Base-by-base conservation (phyloP, 2,113 vertebrate genomes). In the Corydoras maculifer region DNA sequence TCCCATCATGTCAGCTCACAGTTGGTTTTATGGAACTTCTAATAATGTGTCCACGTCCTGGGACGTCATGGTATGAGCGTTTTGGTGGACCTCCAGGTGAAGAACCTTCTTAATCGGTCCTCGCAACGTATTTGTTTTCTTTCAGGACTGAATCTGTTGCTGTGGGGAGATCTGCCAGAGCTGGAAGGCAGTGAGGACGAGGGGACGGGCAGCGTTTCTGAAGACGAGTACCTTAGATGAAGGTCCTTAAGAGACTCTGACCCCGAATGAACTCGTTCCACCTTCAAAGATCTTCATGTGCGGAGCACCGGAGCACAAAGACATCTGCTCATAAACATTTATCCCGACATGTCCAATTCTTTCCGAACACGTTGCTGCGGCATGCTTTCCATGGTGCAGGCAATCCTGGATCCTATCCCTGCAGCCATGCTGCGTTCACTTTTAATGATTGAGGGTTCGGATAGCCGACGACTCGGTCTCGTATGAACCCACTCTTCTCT, bases 151-250 rank as follows among this genome's bases (percentile, higher is more conserved):
- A 93, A 97, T 70, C 83, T 93, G 5, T 85, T 99, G 75, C 90
- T 98, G 58, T 99, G 96, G 97, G 94, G 94, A 70, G 93, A 97
- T 72, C 89, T 99, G 75, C 93, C 96, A 30, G 96, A 96, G 59
- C 80, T 91, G 81, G 95, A 98, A 68, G 94, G 93, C 57, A 91
- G 82, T 53, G 82, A 93, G 54, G 91, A 92, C 1, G 94, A 93
- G 85, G 93, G 92, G 30, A 51, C 66, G 0, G 87, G 88, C 82
- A 88, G 86, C 76, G 79, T 83, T 61, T 93, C 89, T 70, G 91
- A 91, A 73, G 94, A 96, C 75, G 93, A 97, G 55, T 95, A 74
- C 70, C 86, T 92, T 70, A 87, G 91, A 87, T 92, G 91, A 79
- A 85, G 53, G 18, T n/a, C 2, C 31, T 30, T 3, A 35, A 1